Evolutionary conservation across 2,888 invertebrate species (phyloP), one percentile per base, ranked within the genome.

Genomic region (Scaptomyza parva): DNA sequence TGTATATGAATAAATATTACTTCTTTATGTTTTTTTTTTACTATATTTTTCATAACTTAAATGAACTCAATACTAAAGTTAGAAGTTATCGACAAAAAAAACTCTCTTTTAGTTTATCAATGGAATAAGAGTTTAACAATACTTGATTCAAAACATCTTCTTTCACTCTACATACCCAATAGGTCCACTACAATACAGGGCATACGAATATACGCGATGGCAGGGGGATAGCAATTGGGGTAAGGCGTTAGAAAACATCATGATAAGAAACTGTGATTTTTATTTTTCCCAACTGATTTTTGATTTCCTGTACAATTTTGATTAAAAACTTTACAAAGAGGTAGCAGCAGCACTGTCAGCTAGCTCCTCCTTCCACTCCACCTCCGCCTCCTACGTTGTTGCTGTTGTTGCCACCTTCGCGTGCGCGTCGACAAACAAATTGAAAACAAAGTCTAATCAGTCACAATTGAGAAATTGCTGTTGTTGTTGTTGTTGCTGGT

Each of bases 281-380:
- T 88, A 87, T 85, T 85, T 85, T 85, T 76, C 17, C 37, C 69
- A 88, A 84, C 85, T 84, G 84, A 89, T 88, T 86, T 84, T 89
- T 87, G 87, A 87, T 89, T 89, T 87, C 88, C 87, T 88, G 88
- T 85, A 88, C 88, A 88, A 80, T 88, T 88, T 87, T 86, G 89
- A 87, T 89, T 89, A 85, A 87, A 89, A 87, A 87, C 73, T 78
- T 63, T 71, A 58, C 68, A 60, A 65, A 70, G 39, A 58, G 78
- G 74, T 61, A 64, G 44, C 26, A 5, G n/a, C n/a, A 3, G 35
- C 41, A 57, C 77, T 68, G 62, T 54, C 70, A 54, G 53, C 55
- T 14, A 3, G 33, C 33, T 14, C 7, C 33, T 6, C n/a, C n/a
- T 14, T 8, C 14, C 11, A 1, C n/a, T 7, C 33, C 14, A 7